These are phyloP conservation scores for Mycetomoellerius zeteki DNA, from an alignment of 1,140 invertebrate genomes.

Conservation along the genomic window DNA sequence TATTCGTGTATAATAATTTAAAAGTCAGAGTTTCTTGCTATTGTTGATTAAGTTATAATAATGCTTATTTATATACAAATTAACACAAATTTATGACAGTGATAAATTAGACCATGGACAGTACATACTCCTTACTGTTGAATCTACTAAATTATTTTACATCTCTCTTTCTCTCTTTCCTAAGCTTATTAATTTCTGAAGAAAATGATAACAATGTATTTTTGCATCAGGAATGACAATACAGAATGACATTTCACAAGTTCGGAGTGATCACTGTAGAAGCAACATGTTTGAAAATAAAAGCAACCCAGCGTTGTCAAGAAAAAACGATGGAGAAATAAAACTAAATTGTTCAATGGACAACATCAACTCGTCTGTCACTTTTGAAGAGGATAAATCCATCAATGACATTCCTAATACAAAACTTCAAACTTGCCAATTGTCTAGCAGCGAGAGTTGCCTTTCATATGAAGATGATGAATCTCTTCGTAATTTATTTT, in stretches of 20 bases:
- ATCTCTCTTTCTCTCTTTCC: too few relatives aligned
- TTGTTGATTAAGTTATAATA: not conserved
- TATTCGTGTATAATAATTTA: not conserved
- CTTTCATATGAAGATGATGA: slow-evolving; percentile 1
- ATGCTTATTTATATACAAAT: not conserved
- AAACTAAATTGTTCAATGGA: not conserved
- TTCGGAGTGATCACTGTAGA: not conserved
- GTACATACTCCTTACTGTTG: not conserved
- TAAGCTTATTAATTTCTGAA: not conserved
- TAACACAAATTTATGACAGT: not conserved
- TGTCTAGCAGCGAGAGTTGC: not conserved
- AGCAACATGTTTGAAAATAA: slow-evolving; percentile 1
- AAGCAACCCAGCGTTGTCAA: slow-evolving; percentile 29
- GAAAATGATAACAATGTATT: not conserved
- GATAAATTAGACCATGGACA: not conserved
- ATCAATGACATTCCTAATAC: slow-evolving; percentile 1
- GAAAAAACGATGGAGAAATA: not conserved
- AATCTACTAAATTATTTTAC: not conserved
- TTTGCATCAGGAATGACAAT: slow-evolving; percentile 17
- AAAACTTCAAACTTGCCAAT: slow-evolving; percentile 2
- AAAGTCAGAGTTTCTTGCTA: not conserved
- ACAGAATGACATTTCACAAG: not conserved
- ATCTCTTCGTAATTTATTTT: slow-evolving; percentile 33
- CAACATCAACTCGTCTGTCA: slow-evolving; percentile 9
- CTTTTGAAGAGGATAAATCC: slow-evolving; percentile 16